Conservation (phyloP, 1,140 invertebrate species). For the Ganaspis sp. region DNA sequence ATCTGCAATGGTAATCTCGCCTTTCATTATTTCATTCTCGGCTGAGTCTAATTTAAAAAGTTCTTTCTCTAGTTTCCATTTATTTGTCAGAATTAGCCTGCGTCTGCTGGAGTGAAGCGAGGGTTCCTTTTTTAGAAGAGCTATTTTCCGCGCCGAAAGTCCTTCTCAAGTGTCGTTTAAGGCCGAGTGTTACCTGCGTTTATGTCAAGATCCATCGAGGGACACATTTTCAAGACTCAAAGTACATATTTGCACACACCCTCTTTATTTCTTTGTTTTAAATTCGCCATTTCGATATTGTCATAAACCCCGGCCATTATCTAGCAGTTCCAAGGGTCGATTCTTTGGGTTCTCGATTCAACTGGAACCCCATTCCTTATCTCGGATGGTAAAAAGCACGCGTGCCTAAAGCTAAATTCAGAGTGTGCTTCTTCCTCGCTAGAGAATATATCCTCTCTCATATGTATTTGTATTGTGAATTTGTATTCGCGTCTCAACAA, state of each 20-base stretch:
- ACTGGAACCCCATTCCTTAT: not conserved
- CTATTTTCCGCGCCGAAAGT: conserved; percentile 8
- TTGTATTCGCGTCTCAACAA: conserved; percentile 1
- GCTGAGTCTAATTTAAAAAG: not conserved
- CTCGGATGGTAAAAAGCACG: not conserved
- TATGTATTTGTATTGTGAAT: not conserved
- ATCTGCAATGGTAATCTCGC: not conserved
- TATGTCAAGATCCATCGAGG: conserved; percentile 15
- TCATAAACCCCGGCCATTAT: not conserved
- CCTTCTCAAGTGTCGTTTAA: conserved; percentile 32
- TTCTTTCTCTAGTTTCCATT: not conserved
- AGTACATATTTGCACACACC: conserved; percentile 21
- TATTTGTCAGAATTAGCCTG: not conserved
- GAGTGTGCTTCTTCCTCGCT: not conserved
- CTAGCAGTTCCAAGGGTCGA: not conserved
- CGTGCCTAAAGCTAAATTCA: not conserved
- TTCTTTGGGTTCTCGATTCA: not conserved
- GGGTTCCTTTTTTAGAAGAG: conserved; percentile 4
- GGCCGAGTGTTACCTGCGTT: not conserved
- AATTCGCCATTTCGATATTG: conserved; percentile 23
- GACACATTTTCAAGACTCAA: conserved; percentile 9
- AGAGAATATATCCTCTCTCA: not conserved
- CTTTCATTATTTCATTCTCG: not conserved
- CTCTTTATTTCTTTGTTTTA: conserved; percentile 12
- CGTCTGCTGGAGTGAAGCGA: not conserved